Evolutionary conservation across 2,888 invertebrate genomes (phyloP).

Genomic region (Keiferia lycopersicella): DNA sequence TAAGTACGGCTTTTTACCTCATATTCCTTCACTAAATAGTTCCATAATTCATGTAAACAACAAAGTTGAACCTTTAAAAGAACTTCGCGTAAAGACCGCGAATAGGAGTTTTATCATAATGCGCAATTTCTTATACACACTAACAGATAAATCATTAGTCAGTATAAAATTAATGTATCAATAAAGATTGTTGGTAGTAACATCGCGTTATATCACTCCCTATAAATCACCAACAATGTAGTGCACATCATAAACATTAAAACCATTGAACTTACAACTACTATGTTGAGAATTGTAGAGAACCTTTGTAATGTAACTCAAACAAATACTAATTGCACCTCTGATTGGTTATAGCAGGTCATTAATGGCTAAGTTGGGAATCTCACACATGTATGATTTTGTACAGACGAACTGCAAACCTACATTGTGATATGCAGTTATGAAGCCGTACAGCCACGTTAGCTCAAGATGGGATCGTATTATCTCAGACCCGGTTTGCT

Average conservation of each 20-base stretch:
- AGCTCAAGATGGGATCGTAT: too few relatives aligned
- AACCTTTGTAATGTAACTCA: constrained; percentile 25
- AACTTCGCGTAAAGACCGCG: constrained; percentile 8
- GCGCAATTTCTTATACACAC: constrained; percentile 13
- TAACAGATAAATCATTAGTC: constrained; percentile 11
- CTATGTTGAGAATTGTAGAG: not conserved
- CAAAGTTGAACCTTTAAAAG: constrained; percentile 1
- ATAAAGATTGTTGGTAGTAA: constrained; percentile 19
- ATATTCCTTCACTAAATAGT: constrained; percentile 8
- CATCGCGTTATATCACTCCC: constrained; percentile 17
- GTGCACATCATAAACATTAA: constrained; percentile 5
- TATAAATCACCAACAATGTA: constrained; percentile 18
- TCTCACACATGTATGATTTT: constrained; percentile 43
- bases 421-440: too few relatives aligned
- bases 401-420: too few relatives aligned
- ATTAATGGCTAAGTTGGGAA: constrained; percentile 64
- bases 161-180: constrained; percentile 20
- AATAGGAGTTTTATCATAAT: constrained; percentile 18
- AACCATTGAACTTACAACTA: constrained; percentile 26
- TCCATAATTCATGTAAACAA: constrained; percentile 11
- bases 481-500: too few relatives aligned
- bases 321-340: constrained; percentile 31
- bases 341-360: constrained; percentile 50
- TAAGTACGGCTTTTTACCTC: not conserved
- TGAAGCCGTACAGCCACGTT: too few relatives aligned